A percentile compares a stretch with the other conserved stretches of the same genome.
phyloP scores from a whole-genome alignment of 1,140 invertebrate species.

The Choristoneura fumiferana region DNA sequence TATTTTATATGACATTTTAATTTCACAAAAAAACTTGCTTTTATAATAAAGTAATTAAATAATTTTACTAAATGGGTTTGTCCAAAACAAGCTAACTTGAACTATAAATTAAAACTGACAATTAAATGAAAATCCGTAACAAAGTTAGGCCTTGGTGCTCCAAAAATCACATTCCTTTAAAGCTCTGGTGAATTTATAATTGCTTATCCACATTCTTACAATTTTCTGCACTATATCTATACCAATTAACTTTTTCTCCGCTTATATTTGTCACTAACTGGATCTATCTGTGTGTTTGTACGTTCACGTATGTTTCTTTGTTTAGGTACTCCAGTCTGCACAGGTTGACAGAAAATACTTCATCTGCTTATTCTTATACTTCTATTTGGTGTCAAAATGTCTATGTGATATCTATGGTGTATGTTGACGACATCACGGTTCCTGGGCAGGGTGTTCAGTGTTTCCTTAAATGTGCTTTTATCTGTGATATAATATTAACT shows the following conservation, averaged over 20 bases:
- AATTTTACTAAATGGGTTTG: no score
- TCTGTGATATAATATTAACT: constrained; percentile 43
- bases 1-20: no score
- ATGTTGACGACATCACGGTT: constrained; percentile 20
- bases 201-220: background rate
- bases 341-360: constrained; percentile 16
- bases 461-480: constrained; percentile 20
- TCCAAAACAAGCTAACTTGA: no score
- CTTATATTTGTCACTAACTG: constrained; percentile 6
- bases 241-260: background rate
- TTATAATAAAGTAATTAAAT: no score
- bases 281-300: constrained; percentile 1
- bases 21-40: no score
- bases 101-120: no score
- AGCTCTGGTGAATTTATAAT: no score
- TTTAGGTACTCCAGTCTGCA: constrained; percentile 9
- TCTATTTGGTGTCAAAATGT: constrained; percentile 26
- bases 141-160: no score
- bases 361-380: constrained; percentile 24
- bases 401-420: constrained; percentile 26
- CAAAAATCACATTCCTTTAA: no score
- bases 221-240: background rate
- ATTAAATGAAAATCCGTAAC: no score
- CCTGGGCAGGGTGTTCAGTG: constrained; percentile 12
- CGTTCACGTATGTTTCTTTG: constrained; percentile 9